These are phyloP conservation scores for Dascyllus trimaculatus DNA, from an alignment of 2,113 vertebrate genomes.

Conservation along the genomic window DNA sequence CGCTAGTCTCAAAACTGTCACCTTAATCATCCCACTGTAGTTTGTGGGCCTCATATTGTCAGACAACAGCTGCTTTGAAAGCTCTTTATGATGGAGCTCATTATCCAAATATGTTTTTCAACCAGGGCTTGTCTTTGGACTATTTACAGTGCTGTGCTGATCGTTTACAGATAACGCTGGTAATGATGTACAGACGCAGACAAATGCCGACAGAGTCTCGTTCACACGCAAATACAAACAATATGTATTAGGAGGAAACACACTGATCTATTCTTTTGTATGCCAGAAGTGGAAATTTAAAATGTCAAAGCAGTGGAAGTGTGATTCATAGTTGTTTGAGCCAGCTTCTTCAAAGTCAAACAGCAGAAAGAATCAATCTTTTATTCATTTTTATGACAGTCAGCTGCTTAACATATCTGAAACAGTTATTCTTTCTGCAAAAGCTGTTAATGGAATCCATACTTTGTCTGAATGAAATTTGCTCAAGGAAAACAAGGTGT, in stretches of 20 bases:
- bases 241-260: not conserved
- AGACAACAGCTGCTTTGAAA: slow-evolving; percentile 8
- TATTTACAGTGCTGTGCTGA: not conserved
- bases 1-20: not conserved
- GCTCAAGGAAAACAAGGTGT: not conserved
- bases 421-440: not conserved
- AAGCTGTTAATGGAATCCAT: not conserved
- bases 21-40: not conserved
- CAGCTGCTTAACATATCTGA: not conserved
- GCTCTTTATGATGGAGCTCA: slow-evolving; percentile 9
- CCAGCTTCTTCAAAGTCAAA: not conserved
- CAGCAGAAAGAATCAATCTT: slow-evolving; percentile 9
- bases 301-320: slow-evolving; percentile 19
- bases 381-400: not conserved
- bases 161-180: not conserved
- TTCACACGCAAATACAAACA: not conserved
- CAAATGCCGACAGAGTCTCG: not conserved
- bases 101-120: slow-evolving; percentile 7
- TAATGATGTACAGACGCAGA: slow-evolving; percentile 7
- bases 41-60: not conserved
- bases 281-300: slow-evolving; percentile 4
- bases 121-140: not conserved
- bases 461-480: not conserved
- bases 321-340: slow-evolving; percentile 12
- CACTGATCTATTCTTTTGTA: not conserved